Percentiles rank a stretch among this genome's conserved stretches.
These are phyloP conservation scores for Colletes latitarsis DNA, from an alignment of 1,140 invertebrate species.

Conservation along the genomic window DNA sequence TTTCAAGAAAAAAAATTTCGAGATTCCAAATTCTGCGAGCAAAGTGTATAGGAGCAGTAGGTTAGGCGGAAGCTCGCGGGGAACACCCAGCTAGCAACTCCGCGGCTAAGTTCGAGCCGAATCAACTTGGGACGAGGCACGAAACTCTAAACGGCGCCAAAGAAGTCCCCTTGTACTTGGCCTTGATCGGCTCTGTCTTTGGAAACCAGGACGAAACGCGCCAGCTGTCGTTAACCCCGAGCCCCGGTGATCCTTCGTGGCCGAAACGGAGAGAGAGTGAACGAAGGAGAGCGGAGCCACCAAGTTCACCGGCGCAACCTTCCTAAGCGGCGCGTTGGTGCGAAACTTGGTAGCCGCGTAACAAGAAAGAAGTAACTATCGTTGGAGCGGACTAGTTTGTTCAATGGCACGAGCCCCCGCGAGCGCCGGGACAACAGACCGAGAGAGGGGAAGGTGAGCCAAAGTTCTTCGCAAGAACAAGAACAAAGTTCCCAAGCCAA, in stretches of 20 bases:
- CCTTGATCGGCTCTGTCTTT: constrained; percentile 55
- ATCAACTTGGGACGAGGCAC: constrained; percentile 10
- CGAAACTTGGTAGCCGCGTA: constrained; percentile 77
- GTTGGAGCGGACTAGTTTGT: constrained; percentile 79
- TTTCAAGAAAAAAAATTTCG: not conserved
- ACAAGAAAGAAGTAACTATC: constrained; percentile 80
- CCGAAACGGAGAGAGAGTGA: constrained; percentile 49
- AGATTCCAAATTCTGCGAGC: no score
- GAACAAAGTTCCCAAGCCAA: constrained; percentile 79
- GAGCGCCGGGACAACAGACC: constrained; percentile 15
- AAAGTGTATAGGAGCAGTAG: no score
- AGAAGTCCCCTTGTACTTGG: constrained; percentile 54
- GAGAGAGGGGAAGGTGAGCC: constrained; percentile 58
- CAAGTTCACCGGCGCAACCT: constrained; percentile 78
- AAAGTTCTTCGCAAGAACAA: constrained; percentile 81
- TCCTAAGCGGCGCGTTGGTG: constrained; percentile 72
- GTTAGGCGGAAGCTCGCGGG: not conserved
- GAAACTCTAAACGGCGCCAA: constrained; percentile 34
- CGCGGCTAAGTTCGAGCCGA: constrained; percentile 11
- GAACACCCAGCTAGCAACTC: not conserved
- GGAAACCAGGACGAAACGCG: constrained; percentile 56
- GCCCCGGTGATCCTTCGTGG: constrained; percentile 60
- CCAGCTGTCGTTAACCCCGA: constrained; percentile 65
- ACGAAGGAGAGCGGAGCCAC: constrained; percentile 48
- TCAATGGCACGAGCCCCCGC: constrained; percentile 75